Evolutionary conservation across 1,140 invertebrate species (phyloP), one percentile per base, ranked within the genome.

Genomic region (Drosophila truncata): DNA sequence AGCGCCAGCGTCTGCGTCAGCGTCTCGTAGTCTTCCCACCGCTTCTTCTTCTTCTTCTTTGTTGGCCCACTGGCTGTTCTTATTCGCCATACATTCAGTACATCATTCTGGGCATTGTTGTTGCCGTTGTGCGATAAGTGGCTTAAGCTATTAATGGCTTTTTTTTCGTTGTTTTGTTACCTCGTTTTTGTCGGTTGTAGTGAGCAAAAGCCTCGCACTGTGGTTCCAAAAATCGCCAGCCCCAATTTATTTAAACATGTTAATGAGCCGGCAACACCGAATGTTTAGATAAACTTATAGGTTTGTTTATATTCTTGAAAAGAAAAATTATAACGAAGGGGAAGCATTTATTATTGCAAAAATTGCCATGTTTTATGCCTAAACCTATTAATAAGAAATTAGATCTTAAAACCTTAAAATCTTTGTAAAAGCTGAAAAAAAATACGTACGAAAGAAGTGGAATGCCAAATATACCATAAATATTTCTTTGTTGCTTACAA

Each of bases 121-220:
- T 73, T 77, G 54, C 62, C 69, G 82, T 69, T 91, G 86, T 59
- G 79, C 81, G 81, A 85, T 90, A 90, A 90, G 85, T 90, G 86
- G 85, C 82, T 90, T 90, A 90, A 90, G 86, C 85, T 90, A 90
- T 90, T 90, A 90, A 85, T 90, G 85, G 75, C 65, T 70, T 74
- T 85, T 84, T 69, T 65, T 78, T 78, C 55, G 64, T 75, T 69
- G 33, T 66, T 75, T 80, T 80, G 66, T 77, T 85, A 63, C 72
- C 77, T 84, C 65, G 52, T 70, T 79, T 66, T 82, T 72, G 59
- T 67, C 61, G 49, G 62, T 60, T 33, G 58, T 70, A 41, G 27
- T 71, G 35, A 35, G 41, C 35, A 41, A 54, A 59, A 76, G 58
- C 54, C 41, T 42, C 23, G 78, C 75, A 86, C 82, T 79, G 83